phyloP scores from a whole-genome alignment of 2,888 invertebrate genomes.

The Linnaemya vulpina region DNA sequence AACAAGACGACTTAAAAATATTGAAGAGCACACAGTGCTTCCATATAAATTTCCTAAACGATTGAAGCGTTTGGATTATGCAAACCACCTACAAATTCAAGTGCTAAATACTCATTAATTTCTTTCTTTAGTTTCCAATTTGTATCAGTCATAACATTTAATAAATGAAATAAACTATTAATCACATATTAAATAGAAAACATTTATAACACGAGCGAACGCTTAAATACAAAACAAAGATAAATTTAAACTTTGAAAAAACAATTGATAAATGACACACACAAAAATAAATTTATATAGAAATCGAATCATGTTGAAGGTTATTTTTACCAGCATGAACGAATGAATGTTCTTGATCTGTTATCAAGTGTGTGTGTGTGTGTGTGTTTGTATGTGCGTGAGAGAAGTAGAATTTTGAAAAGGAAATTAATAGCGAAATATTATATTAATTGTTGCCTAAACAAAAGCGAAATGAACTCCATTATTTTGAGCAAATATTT shows the following conservation, averaged over 20 bases:
- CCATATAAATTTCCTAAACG: too few species aligned
- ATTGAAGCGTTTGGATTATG: too few species aligned
- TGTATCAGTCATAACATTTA: slow-evolving; percentile 7
- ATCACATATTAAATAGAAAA: background rate
- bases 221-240: background rate
- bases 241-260: background rate
- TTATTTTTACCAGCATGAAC: background rate
- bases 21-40: too few species aligned
- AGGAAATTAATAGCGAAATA: too few species aligned
- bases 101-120: background rate
- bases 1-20: too few species aligned
- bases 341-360: background rate
- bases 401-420: background rate
- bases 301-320: background rate
- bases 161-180: slow-evolving; percentile 11
- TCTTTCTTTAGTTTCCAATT: background rate
- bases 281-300: background rate
- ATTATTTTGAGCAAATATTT: too few species aligned
- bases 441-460: too few species aligned
- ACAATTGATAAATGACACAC: background rate
- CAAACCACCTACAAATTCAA: background rate
- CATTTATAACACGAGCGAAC: background rate
- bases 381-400: too few species aligned
- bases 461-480: too few species aligned
- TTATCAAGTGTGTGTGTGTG: too few species aligned